A percentile compares a stretch with the other conserved stretches of the same genome.
These are phyloP conservation scores for Antennarius striatus DNA, from an alignment of 2,113 vertebrate species.

Conservation along the genomic window DNA sequence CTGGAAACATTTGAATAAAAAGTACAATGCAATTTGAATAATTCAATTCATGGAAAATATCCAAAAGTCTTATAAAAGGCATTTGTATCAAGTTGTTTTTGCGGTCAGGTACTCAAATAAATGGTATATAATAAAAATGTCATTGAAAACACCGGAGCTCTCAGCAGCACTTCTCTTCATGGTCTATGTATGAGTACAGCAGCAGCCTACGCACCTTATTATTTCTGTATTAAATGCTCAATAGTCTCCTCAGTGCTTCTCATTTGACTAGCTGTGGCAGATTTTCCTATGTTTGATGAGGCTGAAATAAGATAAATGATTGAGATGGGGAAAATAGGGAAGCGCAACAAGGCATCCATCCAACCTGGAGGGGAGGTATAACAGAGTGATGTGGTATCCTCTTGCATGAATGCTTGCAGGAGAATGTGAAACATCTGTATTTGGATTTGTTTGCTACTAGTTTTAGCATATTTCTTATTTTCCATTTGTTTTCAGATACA, in stretches of 20 bases:
- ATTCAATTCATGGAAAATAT: constrained; percentile 29
- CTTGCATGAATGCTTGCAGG: constrained; percentile 6
- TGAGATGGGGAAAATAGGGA: background rate
- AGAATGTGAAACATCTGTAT: constrained; percentile 7
- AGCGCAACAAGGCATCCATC: background rate
- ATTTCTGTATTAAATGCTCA: constrained; percentile 38
- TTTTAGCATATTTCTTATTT: background rate
- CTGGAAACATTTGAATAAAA: constrained; percentile 3
- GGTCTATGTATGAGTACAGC: constrained; percentile 6
- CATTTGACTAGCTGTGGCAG: constrained; percentile 2
- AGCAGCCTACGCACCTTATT: constrained; percentile 44
- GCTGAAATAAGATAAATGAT: constrained; percentile 17
- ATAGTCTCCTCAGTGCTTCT: constrained; percentile 6
- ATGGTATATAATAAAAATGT: constrained; percentile 16
- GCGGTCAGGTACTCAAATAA: constrained; percentile 18
- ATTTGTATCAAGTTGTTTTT: constrained; percentile 5
- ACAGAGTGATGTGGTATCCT: background rate
- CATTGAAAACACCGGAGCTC: constrained; percentile 18
- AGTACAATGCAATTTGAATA: constrained; percentile 34
- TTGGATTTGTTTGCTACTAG: background rate
- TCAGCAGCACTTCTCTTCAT: constrained; percentile 7
- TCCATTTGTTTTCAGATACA: too few relatives aligned
- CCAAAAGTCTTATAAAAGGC: constrained; percentile 27
- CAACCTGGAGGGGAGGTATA: background rate
- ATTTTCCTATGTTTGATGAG: constrained; percentile 5